These are phyloP conservation scores for Tonatia bakeri DNA, from an alignment of 2,113 vertebrate genomes.

Conservation along the genomic window DNA sequence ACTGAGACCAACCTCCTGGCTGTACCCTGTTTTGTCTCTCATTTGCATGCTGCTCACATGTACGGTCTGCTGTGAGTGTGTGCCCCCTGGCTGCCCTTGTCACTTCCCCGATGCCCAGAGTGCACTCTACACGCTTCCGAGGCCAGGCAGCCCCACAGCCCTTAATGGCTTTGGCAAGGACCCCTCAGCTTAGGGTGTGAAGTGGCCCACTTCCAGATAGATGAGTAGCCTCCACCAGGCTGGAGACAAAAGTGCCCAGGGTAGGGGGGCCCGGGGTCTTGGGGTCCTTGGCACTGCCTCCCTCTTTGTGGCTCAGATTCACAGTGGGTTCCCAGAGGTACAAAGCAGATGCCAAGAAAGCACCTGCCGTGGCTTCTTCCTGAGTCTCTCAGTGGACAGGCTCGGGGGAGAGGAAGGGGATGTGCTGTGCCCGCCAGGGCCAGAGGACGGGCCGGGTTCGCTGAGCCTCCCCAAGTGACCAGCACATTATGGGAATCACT, in stretches of 20 bases:
- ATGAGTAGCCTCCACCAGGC: background rate
- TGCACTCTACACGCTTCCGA: background rate
- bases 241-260: background rate
- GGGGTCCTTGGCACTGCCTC: background rate
- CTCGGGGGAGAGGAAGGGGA: background rate
- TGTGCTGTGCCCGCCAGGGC: background rate
- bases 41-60: background rate
- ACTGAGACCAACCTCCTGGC: fast-evolving
- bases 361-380: background rate
- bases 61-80: fast-evolving
- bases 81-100: background rate
- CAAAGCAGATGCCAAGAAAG: background rate
- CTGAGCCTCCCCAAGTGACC: too few species aligned
- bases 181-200: background rate
- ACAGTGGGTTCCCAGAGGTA: background rate
- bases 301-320: background rate
- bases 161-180: background rate
- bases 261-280: fast-evolving
- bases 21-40: background rate
- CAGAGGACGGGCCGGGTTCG: too few species aligned
- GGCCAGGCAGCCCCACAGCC: background rate
- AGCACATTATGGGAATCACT: background rate
- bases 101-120: background rate
- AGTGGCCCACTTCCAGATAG: too few species aligned
- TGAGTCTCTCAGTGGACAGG: fast-evolving